Percentiles rank a stretch among this genome's conserved stretches.
Evolutionary conservation across 2,113 vertebrate genomes (phyloP).

Genomic region (Pangasianodon hypophthalmus): DNA sequence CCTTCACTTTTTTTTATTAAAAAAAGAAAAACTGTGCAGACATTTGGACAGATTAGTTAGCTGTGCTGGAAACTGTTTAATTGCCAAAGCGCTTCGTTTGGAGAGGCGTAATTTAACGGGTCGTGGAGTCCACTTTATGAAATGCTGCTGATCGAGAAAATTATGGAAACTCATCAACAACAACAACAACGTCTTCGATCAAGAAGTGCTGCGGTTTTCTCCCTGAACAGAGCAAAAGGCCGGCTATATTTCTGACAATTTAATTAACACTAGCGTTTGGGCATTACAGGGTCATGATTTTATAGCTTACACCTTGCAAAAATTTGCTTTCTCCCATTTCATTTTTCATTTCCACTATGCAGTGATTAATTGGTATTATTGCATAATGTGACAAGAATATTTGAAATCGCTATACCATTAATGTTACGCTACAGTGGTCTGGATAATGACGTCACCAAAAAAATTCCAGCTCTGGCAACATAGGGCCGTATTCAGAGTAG

Average conservation of each 20-base stretch:
- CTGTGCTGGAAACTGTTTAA: slow-evolving; percentile 70
- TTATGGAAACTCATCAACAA: slow-evolving; percentile 53
- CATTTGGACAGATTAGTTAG: slow-evolving; percentile 60
- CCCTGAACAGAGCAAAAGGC: neutral
- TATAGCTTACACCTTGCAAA: neutral
- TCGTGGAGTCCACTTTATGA: slow-evolving; percentile 67
- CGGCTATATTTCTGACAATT: slow-evolving; percentile 1
- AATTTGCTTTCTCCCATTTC: neutral
- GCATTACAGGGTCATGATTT: slow-evolving; percentile 4
- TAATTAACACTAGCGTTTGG: slow-evolving; percentile 16
- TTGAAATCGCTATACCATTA: neutral
- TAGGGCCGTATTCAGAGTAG: neutral
- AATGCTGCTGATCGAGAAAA: slow-evolving; percentile 61
- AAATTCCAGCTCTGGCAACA: neutral
- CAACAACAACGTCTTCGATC: slow-evolving; percentile 20
- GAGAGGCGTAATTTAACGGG: slow-evolving; percentile 73
- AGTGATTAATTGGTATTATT: slow-evolving; percentile 3
- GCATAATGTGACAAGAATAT: neutral
- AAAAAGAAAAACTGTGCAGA: slow-evolving; percentile 33
- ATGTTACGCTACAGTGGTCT: neutral
- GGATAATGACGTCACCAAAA: neutral
- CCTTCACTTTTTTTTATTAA: slow-evolving; percentile 53
- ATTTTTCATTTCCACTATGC: neutral
- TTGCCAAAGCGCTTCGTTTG: slow-evolving; percentile 71
- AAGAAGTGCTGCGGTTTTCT: neutral